Percentiles rank a stretch among this genome's conserved stretches.
Conservation (phyloP, 2,797 vertebrate species). For the Tadarida brasiliensis region DNA sequence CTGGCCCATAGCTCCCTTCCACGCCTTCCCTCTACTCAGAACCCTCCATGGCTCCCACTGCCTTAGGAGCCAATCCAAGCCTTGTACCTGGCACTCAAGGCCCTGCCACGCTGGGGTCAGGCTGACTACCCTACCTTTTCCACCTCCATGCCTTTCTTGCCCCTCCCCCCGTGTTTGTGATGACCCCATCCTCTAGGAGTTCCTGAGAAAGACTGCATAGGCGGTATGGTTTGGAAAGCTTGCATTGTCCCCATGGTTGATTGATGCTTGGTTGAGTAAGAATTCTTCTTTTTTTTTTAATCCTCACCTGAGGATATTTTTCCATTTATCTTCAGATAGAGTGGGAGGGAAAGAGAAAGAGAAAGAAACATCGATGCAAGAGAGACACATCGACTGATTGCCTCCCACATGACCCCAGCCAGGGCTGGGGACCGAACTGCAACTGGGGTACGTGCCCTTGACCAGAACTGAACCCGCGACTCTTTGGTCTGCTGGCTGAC, state of each 20-base stretch:
- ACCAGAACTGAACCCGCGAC: no score
- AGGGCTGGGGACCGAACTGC: no score
- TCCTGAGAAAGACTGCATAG: neutral
- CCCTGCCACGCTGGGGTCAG: neutral
- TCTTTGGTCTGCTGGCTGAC: no score
- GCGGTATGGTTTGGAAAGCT: neutral
- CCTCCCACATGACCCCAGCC: no score
- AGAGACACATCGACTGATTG: no score
- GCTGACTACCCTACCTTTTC: neutral
- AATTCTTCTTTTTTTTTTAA: neutral
- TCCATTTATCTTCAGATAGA: no score
- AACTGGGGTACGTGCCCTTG: no score
- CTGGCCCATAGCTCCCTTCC: neutral
- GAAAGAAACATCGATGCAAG: no score
- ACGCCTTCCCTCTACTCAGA: no score
- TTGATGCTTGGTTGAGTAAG: neutral
- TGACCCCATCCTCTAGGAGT: neutral
- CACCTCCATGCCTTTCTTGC: neutral
- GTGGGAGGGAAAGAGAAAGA: no score
- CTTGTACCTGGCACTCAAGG: neutral
- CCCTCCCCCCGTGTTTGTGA: neutral
- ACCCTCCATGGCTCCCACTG: neutral
- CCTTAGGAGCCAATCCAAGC: neutral
- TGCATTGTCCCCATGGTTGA: fast-evolving
- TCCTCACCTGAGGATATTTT: no score